A percentile compares a stretch with the other conserved stretches of the same genome.
Conservation (phyloP, 2,113 vertebrate genomes). For the Toxotes jaculatrix region DNA sequence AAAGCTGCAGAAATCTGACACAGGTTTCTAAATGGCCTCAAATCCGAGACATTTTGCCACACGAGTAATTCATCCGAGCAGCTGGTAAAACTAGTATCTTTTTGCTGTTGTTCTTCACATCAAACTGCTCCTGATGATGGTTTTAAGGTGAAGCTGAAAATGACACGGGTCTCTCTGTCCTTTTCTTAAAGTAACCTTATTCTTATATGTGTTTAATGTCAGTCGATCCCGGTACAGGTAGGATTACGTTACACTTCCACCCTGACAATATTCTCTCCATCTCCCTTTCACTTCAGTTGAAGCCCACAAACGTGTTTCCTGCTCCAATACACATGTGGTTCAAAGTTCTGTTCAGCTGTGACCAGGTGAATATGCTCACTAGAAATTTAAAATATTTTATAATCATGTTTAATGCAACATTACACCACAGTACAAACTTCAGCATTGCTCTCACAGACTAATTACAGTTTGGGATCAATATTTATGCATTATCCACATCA, state of each 20-base stretch:
- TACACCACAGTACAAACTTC: not conserved
- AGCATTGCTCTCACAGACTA: not conserved
- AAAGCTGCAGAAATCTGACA: not conserved
- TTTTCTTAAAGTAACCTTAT: too few relatives aligned
- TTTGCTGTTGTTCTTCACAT: not conserved
- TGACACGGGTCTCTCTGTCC: not conserved
- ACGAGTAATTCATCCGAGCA: not conserved
- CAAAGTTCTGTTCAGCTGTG: not conserved
- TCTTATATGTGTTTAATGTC: too few relatives aligned
- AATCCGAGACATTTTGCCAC: not conserved
- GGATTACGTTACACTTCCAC: too few relatives aligned
- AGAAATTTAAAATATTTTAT: not conserved
- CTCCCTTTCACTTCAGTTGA: not conserved
- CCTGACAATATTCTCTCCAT: not conserved
- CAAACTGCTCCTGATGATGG: not conserved
- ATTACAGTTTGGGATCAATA: constrained; percentile 11
- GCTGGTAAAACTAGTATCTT: not conserved
- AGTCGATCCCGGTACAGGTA: too few relatives aligned
- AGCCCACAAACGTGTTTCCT: not conserved
- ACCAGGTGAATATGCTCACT: not conserved
- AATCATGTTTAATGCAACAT: not conserved
- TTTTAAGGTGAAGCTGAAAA: not conserved
- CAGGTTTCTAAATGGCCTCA: not conserved
- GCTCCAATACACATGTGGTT: not conserved
- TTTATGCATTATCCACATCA: constrained; percentile 2